Evolutionary conservation across 2,113 vertebrate species (phyloP), one percentile per base, ranked within the genome.

Genomic region (Castor canadensis): DNA sequence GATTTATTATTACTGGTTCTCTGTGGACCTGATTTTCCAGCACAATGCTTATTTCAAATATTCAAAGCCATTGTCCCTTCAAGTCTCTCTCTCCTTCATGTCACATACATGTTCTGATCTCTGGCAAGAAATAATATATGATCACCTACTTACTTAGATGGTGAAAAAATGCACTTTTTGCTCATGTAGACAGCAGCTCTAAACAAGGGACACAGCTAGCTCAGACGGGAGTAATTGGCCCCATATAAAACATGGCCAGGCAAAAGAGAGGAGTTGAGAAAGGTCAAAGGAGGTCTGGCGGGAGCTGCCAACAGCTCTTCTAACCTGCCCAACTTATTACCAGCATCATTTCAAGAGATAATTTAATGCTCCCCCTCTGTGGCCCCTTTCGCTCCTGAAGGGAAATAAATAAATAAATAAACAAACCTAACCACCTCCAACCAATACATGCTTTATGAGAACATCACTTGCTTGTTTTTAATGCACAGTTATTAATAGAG

Each of bases 401-500:
- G 67, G 52, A n/a, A 77, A 47, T 47, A 87, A 73, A 71, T 38
- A 87, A 93, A 93, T 60, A 90, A 69, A 83, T 5, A 92, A 91
- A 82, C 58, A 85, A 47, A 89, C 62, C n/a, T 38, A 89, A 67
- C 62, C 79, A 49, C 28, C 67, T 79, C 32, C 30, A 45, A 85
- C 64, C 76, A 35, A 40, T 10, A 19, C 75, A 38, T 38, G 82
- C 72, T 97, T 96, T 91, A 87, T 35, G 83, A 83, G 91, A 89
- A 40, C 88, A 54, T 58, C 40, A 17, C 64, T 80, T 16, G 82
- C 67, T 82, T 81, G 91, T 82, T 94, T 93, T 82, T 91, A 66
- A 84, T 9, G 54, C 32, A 9, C 40, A 6, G 69, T 95, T 97
- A 96, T 97, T 93, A 96, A 96, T 94, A 67, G 56, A 26, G 58